Percentiles rank a stretch among this genome's conserved stretches.
Evolutionary conservation across 2,113 vertebrate species (phyloP).

Genomic region (Apodemus sylvaticus): DNA sequence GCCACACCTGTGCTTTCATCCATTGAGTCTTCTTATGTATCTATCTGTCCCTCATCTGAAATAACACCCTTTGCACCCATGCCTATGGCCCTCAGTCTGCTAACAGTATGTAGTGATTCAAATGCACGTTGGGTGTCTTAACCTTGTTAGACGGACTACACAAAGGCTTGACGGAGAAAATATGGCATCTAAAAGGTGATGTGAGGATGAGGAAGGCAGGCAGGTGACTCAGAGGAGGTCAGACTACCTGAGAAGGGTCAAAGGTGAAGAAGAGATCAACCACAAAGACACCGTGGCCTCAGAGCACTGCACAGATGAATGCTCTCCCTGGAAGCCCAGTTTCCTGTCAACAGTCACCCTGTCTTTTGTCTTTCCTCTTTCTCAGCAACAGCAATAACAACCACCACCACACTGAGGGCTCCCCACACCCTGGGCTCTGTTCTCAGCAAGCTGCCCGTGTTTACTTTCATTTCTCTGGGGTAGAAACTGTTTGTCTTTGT

Average conservation of each 20-base stretch:
- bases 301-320: background rate
- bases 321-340: background rate
- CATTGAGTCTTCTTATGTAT: background rate
- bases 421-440: background rate
- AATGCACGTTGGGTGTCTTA: background rate
- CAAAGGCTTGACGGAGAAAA: background rate
- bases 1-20: background rate
- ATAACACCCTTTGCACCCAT: background rate
- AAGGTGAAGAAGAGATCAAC: background rate
- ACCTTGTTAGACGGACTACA: background rate
- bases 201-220: background rate
- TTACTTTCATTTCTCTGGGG: background rate
- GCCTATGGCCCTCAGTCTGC: background rate
- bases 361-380: background rate
- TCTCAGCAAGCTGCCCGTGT: background rate
- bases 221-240: background rate
- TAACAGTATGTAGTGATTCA: background rate
- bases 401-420: background rate
- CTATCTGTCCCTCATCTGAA: background rate
- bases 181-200: background rate
- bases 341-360: background rate
- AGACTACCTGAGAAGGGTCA: fast-evolving
- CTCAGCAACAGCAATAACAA: background rate
- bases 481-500: background rate
- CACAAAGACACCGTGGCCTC: background rate